These are phyloP conservation scores for Ormyrus labotus DNA, from an alignment of 2,888 invertebrate genomes.

Conservation along the genomic window DNA sequence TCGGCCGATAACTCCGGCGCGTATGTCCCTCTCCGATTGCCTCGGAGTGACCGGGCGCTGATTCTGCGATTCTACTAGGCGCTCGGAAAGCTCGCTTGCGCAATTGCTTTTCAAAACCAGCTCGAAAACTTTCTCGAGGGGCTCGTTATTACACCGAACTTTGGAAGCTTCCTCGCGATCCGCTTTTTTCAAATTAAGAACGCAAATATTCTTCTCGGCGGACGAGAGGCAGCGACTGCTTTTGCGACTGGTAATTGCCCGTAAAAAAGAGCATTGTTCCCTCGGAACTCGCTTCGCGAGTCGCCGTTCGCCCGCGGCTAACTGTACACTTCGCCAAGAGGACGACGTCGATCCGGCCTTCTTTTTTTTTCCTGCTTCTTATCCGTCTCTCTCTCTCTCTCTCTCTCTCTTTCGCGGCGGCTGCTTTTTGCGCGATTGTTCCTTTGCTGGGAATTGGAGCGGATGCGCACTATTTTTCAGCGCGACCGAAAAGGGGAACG, in stretches of 20 bases:
- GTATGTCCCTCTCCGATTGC: too few species aligned
- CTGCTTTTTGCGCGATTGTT: too few species aligned
- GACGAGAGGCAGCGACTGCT: background rate
- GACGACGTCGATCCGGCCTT: background rate
- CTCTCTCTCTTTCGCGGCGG: too few species aligned
- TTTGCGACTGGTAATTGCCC: constrained; percentile 29
- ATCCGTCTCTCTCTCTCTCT: background rate
- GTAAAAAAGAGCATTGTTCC: constrained; percentile 20
- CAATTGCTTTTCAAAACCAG: too few species aligned
- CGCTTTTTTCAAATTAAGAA: too few species aligned
- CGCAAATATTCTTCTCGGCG: background rate
- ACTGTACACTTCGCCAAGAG: constrained; percentile 15
- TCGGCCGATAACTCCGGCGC: too few species aligned
- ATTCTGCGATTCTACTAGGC: too few species aligned
- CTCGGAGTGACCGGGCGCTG: too few species aligned
- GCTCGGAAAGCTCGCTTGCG: too few species aligned
- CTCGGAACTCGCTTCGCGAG: background rate
- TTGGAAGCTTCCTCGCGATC: too few species aligned
- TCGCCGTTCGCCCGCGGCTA: background rate
- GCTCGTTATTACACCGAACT: too few species aligned
- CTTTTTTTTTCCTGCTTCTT: background rate
- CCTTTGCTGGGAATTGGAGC: background rate
- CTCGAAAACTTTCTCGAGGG: too few species aligned
- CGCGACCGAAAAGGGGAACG: background rate
- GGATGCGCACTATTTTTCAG: background rate